These are phyloP conservation scores for Cephus nigrinus DNA, from an alignment of 2,888 invertebrate genomes.

Conservation along the genomic window DNA sequence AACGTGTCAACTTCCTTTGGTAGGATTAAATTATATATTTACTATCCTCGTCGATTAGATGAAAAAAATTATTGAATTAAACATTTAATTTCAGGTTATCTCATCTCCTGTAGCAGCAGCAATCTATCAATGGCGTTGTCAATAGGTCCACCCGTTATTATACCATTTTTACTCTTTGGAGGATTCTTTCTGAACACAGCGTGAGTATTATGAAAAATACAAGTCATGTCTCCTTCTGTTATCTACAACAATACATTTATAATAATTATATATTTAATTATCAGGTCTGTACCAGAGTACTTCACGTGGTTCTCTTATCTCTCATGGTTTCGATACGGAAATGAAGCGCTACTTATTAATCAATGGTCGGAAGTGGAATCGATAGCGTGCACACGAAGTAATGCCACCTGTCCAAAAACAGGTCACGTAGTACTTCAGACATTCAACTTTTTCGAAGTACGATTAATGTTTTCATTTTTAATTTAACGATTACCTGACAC, in stretches of 20 bases:
- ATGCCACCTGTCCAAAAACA: constrained; percentile 81
- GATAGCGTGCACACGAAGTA: constrained; percentile 80
- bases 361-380: constrained; percentile 86
- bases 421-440: constrained; percentile 84
- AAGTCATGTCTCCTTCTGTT: background rate
- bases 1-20: constrained; percentile 92
- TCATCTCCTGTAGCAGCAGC: constrained; percentile 88
- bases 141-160: constrained; percentile 90
- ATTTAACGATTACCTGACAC: background rate
- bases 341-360: constrained; percentile 88
- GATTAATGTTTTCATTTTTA: constrained; percentile 15
- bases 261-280: constrained; percentile 28
- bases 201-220: constrained; percentile 67
- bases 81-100: constrained; percentile 76
- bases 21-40: constrained; percentile 60
- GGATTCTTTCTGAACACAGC: constrained; percentile 94
- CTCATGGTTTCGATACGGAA: constrained; percentile 94
- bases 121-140: constrained; percentile 90
- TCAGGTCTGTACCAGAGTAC: constrained; percentile 84
- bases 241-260: background rate
- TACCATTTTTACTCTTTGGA: constrained; percentile 94
- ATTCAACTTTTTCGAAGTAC: constrained; percentile 80
- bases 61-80: background rate
- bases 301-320: constrained; percentile 88
- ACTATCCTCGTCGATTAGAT: background rate